phyloP scores from a whole-genome alignment of 2,797 vertebrate genomes.

The Micrastur ruficollis region DNA sequence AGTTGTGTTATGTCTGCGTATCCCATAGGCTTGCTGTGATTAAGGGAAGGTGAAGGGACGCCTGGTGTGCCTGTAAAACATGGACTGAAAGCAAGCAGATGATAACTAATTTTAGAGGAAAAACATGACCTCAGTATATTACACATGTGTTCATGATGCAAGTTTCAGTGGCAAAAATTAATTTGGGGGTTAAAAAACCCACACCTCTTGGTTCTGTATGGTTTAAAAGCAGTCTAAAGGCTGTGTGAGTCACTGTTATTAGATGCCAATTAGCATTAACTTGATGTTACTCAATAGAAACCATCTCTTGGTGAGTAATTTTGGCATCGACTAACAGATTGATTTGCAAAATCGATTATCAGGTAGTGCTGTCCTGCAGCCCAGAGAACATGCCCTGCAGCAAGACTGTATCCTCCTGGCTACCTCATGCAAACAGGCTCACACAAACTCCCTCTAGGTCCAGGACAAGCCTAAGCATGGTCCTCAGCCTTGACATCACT shows the following conservation, averaged over 20 bases:
- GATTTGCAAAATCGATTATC: background rate
- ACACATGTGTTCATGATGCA: background rate
- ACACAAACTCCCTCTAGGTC: background rate
- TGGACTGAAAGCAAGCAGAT: background rate
- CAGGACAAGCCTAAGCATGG: background rate
- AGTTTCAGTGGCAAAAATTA: background rate
- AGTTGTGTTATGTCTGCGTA: background rate
- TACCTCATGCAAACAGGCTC: accelerated
- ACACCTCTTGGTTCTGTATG: background rate
- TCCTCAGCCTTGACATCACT: background rate
- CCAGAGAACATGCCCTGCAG: background rate
- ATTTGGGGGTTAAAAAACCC: background rate
- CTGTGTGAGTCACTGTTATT: background rate
- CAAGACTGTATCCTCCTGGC: background rate
- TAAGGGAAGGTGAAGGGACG: background rate
- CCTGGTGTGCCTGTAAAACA: background rate
- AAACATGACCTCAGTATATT: background rate
- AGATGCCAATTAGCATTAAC: background rate
- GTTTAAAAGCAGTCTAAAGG: background rate
- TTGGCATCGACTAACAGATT: background rate
- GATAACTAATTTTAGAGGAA: background rate
- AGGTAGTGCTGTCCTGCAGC: background rate
- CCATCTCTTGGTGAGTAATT: background rate
- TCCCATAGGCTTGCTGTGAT: background rate
- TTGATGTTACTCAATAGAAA: background rate